These are phyloP conservation scores for Micromesistius poutassou DNA, from an alignment of 2,797 vertebrate genomes.

Conservation along the genomic window DNA sequence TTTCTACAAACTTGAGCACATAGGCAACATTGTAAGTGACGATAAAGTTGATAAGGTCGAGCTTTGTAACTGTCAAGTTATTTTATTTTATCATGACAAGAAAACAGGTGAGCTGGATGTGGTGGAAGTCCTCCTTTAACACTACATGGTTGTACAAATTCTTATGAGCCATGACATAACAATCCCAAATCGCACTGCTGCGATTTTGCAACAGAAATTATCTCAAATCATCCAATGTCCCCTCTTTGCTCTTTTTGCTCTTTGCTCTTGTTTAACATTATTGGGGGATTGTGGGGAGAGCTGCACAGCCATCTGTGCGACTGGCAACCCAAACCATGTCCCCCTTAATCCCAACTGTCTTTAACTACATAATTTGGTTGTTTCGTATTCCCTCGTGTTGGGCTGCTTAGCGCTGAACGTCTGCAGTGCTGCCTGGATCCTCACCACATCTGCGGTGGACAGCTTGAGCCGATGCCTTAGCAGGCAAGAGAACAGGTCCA, in stretches of 20 bases:
- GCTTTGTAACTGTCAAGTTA: constrained; percentile 39
- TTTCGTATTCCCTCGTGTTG: constrained; percentile 93
- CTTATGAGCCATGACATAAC: constrained; percentile 58
- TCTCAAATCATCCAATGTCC: constrained; percentile 51
- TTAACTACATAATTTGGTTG: constrained; percentile 99
- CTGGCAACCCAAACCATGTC: constrained; percentile 31
- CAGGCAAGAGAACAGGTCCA: constrained; percentile 95
- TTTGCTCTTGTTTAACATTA: constrained; percentile 49
- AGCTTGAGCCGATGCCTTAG: constrained; percentile 94
- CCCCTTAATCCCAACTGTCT: constrained; percentile 28
- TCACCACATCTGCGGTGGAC: constrained; percentile 90
- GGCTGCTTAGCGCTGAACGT: constrained; percentile 94
- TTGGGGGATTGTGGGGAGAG: constrained; percentile 49
- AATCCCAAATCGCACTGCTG: constrained; percentile 48
- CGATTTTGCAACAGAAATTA: constrained; percentile 49
- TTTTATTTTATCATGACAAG: constrained; percentile 34
- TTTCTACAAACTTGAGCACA: constrained; percentile 57
- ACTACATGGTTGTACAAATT: constrained; percentile 64
- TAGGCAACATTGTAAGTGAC: constrained; percentile 44
- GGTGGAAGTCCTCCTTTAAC: constrained; percentile 52
- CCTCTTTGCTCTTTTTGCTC: constrained; percentile 30
- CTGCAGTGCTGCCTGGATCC: constrained; percentile 93
- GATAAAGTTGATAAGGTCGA: constrained; percentile 35
- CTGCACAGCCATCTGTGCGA: constrained; percentile 53
- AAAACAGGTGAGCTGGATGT: constrained; percentile 54